Conservation (phyloP, 1,140 invertebrate species). For the Penaeus chinensis region DNA sequence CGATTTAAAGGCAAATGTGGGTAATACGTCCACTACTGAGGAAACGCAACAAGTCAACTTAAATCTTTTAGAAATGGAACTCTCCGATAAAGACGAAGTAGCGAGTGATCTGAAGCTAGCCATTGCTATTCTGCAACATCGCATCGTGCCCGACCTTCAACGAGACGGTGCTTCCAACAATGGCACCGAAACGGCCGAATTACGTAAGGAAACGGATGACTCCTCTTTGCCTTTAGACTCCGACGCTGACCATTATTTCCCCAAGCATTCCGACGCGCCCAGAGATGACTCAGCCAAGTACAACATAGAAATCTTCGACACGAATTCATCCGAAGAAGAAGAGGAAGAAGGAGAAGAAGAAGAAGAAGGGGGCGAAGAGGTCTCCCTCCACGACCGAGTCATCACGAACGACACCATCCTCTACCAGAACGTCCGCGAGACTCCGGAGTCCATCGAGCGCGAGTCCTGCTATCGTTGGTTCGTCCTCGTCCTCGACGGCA, state of each 20-base stretch:
- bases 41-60: slow-evolving; percentile 44
- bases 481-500: slow-evolving; percentile 60
- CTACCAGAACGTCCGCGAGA: slow-evolving; percentile 4
- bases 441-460: background rate
- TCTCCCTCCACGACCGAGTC: background rate
- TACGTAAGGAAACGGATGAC: background rate
- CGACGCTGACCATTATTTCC: background rate
- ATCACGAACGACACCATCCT: background rate
- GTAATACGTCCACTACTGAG: background rate
- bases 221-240: background rate
- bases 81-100: slow-evolving; percentile 42
- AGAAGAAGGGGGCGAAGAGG: background rate
- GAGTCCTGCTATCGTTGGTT: slow-evolving; percentile 53
- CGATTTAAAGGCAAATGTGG: background rate
- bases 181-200: background rate
- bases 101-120: slow-evolving; percentile 57
- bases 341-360: slow-evolving; percentile 14
- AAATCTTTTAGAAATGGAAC: slow-evolving; percentile 56
- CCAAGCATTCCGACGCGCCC: background rate
- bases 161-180: background rate
- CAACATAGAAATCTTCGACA: slow-evolving; percentile 46
- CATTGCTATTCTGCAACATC: slow-evolving; percentile 62
- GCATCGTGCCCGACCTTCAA: slow-evolving; percentile 25
- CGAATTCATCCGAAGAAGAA: slow-evolving; percentile 4
- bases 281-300: background rate